Evolutionary conservation across 2,113 vertebrate genomes (phyloP).

Genomic region (Nycticebus coucang): DNA sequence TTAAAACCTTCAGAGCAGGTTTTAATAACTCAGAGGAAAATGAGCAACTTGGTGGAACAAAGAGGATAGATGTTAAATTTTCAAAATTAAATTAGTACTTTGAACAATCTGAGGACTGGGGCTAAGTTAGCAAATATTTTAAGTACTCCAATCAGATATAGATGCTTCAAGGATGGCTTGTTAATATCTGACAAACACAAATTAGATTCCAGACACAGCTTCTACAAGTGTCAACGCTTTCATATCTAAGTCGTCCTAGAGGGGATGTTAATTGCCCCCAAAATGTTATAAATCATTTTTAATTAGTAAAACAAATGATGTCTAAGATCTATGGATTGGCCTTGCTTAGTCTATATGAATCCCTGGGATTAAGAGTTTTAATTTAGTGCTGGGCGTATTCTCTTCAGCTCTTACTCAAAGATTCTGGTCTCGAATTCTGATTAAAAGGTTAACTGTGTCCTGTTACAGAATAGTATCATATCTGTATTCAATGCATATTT

Average conservation of each 20-base stretch:
- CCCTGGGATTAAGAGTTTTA: background rate
- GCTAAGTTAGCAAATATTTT: background rate
- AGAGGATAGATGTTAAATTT: background rate
- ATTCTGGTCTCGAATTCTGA: background rate
- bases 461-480: background rate
- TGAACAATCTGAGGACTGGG: background rate
- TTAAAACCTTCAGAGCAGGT: background rate
- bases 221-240: background rate
- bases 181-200: background rate
- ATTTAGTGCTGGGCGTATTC: background rate
- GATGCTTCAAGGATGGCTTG: background rate
- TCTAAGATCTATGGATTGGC: background rate
- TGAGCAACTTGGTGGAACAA: background rate
- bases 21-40: conserved; percentile 28
- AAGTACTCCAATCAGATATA: background rate
- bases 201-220: background rate
- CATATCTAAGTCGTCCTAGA: background rate
- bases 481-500: background rate
- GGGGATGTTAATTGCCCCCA: background rate
- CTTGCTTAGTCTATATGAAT: background rate
- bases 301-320: background rate
- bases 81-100: conserved; percentile 22
- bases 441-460: background rate
- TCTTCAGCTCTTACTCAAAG: background rate
- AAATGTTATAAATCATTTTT: background rate